phyloP scores from a whole-genome alignment of 2,888 invertebrate species.

The Baronia brevicornis region DNA sequence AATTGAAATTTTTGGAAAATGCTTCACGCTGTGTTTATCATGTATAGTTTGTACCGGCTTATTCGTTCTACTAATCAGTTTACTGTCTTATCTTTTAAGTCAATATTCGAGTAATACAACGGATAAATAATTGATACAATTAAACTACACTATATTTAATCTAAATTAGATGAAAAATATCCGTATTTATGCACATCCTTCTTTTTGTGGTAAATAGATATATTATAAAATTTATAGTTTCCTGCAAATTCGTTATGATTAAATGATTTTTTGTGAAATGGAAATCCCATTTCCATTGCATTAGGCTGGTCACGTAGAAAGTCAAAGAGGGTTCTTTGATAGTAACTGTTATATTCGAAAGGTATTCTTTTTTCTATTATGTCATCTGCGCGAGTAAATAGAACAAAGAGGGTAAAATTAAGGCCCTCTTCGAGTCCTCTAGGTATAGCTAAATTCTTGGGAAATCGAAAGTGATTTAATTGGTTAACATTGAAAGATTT shows the following conservation, averaged over 20 bases:
- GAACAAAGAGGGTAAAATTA: slow-evolving; percentile 53
- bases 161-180: slow-evolving; percentile 44
- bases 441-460: slow-evolving; percentile 51
- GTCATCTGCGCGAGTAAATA: slow-evolving; percentile 39
- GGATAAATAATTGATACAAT: slow-evolving; percentile 48
- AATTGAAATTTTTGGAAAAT: slow-evolving; percentile 10
- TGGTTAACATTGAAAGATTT: slow-evolving; percentile 25
- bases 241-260: slow-evolving; percentile 28
- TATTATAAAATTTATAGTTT: slow-evolving; percentile 56
- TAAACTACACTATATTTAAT: slow-evolving; percentile 23
- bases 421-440: slow-evolving; percentile 48
- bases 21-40: too few species aligned
- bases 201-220: slow-evolving; percentile 47
- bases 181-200: slow-evolving; percentile 28
- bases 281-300: slow-evolving; percentile 54
- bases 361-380: slow-evolving; percentile 6
- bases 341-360: slow-evolving; percentile 23
- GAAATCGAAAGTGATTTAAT: slow-evolving; percentile 52
- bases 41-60: too few species aligned
- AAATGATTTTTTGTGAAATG: slow-evolving; percentile 48
- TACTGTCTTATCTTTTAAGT: too few species aligned
- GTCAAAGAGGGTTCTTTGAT: slow-evolving; percentile 30
- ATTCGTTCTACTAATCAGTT: too few species aligned
- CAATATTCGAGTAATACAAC: too few species aligned
- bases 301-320: slow-evolving; percentile 35